These are phyloP conservation scores for Pyrrhia umbra DNA, from an alignment of 2,888 invertebrate genomes.

Conservation along the genomic window DNA sequence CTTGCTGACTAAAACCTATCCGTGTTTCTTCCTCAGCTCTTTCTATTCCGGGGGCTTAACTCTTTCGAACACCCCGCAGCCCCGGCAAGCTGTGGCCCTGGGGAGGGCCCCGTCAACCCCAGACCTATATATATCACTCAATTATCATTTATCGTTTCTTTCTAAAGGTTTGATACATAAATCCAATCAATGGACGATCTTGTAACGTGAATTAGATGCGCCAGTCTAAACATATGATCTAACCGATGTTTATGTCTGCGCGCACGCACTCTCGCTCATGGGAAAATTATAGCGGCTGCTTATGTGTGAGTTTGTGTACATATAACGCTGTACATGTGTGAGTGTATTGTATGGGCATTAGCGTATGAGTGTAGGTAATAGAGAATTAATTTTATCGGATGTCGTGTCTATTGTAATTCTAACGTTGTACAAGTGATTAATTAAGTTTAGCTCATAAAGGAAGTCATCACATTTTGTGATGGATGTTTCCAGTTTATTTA, in stretches of 20 bases:
- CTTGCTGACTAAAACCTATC: too few relatives aligned
- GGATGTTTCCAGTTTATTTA: neutral
- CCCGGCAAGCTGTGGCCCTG: too few relatives aligned
- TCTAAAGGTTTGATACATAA: slow-evolving; percentile 6
- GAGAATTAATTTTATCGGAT: slow-evolving; percentile 22
- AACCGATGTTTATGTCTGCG: slow-evolving; percentile 35
- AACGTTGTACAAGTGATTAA: slow-evolving; percentile 22
- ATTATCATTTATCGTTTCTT: neutral
- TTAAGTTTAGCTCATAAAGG: neutral
- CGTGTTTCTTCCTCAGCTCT: too few relatives aligned
- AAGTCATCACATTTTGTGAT: slow-evolving; percentile 3
- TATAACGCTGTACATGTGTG: neutral
- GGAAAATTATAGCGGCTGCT: slow-evolving; percentile 12
- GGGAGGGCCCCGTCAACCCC: too few relatives aligned
- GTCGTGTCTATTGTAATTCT: slow-evolving; percentile 11
- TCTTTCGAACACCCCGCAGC: too few relatives aligned
- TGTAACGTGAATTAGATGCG: slow-evolving; percentile 19
- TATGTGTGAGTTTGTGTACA: neutral
- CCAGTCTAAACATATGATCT: slow-evolving; percentile 53
- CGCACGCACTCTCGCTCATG: slow-evolving; percentile 17
- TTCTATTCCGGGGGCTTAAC: too few relatives aligned
- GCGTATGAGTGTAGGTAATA: slow-evolving; percentile 18
- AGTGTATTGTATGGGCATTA: neutral
- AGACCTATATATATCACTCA: too few relatives aligned
- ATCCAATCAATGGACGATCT: slow-evolving; percentile 15